A percentile compares a stretch with the other conserved stretches of the same genome.
These are phyloP conservation scores for Drosophila atripex DNA, from an alignment of 2,888 invertebrate species.

Conservation along the genomic window DNA sequence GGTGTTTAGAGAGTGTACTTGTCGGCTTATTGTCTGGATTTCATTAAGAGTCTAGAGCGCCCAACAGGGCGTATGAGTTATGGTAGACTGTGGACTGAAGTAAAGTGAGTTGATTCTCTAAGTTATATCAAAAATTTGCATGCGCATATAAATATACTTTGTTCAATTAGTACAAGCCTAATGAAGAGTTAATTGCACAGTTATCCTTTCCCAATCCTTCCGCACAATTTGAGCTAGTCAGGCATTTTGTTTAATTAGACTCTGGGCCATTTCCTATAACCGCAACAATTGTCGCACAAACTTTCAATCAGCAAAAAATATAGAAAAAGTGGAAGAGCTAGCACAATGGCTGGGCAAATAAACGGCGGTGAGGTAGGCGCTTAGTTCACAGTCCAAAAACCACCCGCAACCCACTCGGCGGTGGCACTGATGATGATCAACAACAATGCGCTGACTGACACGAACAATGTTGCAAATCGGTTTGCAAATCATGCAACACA, in stretches of 20 bases:
- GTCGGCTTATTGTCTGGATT: background rate
- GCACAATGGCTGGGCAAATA: slow-evolving; percentile 57
- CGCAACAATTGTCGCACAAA: slow-evolving; percentile 75
- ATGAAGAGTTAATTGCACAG: background rate
- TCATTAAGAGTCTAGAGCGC: background rate
- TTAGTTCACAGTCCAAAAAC: slow-evolving; percentile 30
- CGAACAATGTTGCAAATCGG: slow-evolving; percentile 75
- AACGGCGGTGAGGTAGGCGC: slow-evolving; percentile 24
- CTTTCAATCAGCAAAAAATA: slow-evolving; percentile 63
- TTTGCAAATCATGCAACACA: slow-evolving; percentile 67
- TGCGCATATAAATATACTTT: background rate
- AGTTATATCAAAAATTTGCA: too few species aligned
- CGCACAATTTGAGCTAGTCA: slow-evolving; percentile 19
- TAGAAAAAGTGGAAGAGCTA: background rate
- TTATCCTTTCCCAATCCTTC: background rate
- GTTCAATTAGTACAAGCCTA: background rate
- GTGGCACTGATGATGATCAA: slow-evolving; percentile 52
- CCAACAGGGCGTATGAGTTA: background rate
- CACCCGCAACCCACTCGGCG: slow-evolving; percentile 16
- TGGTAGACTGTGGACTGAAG: too few species aligned
- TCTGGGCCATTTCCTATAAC: slow-evolving; percentile 55
- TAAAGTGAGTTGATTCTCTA: too few species aligned
- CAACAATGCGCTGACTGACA: slow-evolving; percentile 74
- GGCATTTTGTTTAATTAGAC: slow-evolving; percentile 60
- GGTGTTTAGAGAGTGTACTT: background rate